Conservation (phyloP, 2,888 invertebrate genomes). For the Lasioglossum leucozonium region DNA sequence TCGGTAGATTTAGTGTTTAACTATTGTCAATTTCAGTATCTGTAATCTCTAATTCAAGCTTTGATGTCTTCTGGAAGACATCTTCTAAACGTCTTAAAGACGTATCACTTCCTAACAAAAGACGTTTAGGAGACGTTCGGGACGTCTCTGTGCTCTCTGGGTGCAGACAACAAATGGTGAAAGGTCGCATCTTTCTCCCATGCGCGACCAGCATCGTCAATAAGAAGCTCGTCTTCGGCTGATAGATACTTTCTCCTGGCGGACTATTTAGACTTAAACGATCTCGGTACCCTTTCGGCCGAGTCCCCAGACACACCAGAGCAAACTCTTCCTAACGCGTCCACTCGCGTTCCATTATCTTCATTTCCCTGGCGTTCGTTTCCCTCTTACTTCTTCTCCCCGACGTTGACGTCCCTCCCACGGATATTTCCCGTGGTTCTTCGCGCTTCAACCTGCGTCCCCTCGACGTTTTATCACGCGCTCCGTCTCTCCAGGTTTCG, state of each 20-base stretch:
- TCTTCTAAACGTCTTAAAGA: no score
- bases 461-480: neutral
- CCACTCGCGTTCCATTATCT: slow-evolving; percentile 40
- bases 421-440: neutral
- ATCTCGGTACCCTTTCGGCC: neutral
- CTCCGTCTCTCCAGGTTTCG: neutral
- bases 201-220: slow-evolving; percentile 1
- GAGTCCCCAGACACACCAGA: neutral
- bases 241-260: neutral
- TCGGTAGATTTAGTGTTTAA: no score
- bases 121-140: no score
- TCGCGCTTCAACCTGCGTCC: neutral
- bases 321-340: slow-evolving; percentile 7
- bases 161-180: neutral
- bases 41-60: neutral
- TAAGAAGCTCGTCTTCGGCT: neutral
- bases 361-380: slow-evolving; percentile 15
- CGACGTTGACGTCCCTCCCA: neutral
- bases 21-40: no score
- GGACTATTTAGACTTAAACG: neutral
- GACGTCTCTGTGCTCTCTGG: no score
- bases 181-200: neutral
- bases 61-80: no score
- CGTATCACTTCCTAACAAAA: no score
- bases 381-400: neutral